Evolutionary conservation across 2,113 vertebrate species (phyloP).

Genomic region (Nipponia nippon): DNA sequence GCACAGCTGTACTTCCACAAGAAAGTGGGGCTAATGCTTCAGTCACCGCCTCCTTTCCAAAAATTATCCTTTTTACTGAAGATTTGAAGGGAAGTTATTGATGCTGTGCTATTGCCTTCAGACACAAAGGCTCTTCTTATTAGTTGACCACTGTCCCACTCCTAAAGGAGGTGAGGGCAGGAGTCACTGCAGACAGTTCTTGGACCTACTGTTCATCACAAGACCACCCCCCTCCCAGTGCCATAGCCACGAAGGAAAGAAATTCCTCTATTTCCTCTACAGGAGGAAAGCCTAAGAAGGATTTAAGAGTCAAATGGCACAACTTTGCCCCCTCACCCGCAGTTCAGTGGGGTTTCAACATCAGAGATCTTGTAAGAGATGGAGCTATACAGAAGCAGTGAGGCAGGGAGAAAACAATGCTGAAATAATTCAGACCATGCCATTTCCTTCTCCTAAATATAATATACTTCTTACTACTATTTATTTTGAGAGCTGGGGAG

Average conservation of each 20-base stretch:
- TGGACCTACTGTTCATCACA: background rate
- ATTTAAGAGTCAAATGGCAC: background rate
- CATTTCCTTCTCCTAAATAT: background rate
- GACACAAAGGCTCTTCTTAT: background rate
- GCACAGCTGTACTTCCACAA: background rate
- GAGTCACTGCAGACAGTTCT: background rate
- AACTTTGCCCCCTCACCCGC: background rate
- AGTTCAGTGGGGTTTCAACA: background rate
- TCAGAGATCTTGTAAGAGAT: background rate
- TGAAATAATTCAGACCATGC: background rate
- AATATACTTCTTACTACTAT: background rate
- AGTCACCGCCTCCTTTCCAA: background rate
- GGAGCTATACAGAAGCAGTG: background rate
- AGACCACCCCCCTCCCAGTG: background rate
- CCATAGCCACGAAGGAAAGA: background rate
- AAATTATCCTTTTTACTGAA: background rate
- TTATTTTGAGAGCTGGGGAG: background rate
- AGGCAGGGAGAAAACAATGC: background rate
- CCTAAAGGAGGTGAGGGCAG: background rate
- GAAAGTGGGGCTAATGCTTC: background rate
- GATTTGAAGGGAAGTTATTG: background rate
- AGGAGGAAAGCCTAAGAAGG: background rate
- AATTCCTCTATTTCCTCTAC: background rate
- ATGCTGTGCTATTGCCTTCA: background rate
- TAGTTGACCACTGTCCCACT: background rate